A percentile compares a stretch with the other conserved stretches of the same genome.
phyloP scores from a whole-genome alignment of 2,113 vertebrate genomes.

The Dasyprocta punctata region DNA sequence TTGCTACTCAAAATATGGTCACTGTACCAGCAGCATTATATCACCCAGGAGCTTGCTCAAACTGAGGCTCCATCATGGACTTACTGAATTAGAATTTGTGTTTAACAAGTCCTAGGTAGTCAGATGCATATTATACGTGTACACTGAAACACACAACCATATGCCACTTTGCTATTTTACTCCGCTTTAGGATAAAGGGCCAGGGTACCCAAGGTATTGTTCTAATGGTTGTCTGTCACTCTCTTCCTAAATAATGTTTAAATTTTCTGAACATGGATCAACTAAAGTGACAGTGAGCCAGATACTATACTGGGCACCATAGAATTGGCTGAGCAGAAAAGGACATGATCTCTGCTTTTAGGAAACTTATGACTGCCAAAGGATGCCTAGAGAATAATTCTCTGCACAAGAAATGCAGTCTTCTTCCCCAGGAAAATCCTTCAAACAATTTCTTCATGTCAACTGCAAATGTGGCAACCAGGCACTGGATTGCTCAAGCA shows the following conservation, averaged over 20 bases:
- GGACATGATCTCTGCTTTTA: slow-evolving; percentile 44
- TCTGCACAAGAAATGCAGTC: slow-evolving; percentile 35
- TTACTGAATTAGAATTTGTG: slow-evolving; percentile 19
- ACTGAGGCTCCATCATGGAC: not conserved
- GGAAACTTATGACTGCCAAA: slow-evolving; percentile 34
- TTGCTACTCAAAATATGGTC: slow-evolving; percentile 42
- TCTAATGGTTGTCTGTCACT: slow-evolving; percentile 39
- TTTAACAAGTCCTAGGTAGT: slow-evolving; percentile 15
- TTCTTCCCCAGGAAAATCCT: slow-evolving; percentile 30
- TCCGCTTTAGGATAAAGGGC: slow-evolving; percentile 25
- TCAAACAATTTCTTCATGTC: slow-evolving; percentile 44
- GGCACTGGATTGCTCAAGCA: slow-evolving; percentile 68
- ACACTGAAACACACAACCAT: slow-evolving; percentile 39
- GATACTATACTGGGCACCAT: slow-evolving; percentile 32
- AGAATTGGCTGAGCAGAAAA: slow-evolving; percentile 41
- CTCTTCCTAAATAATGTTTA: not conserved
- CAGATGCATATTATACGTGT: not conserved
- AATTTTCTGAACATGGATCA: slow-evolving; percentile 50
- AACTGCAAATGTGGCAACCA: slow-evolving; percentile 74
- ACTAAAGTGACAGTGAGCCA: slow-evolving; percentile 19
- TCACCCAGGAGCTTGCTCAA: not conserved
- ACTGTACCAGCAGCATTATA: not conserved
- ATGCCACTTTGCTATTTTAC: not conserved
- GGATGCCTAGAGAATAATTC: slow-evolving; percentile 42
- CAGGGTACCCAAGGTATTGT: not conserved